Base-by-base conservation (phyloP, 1,140 invertebrate species). In the Pogonomyrmex californicus region DNA sequence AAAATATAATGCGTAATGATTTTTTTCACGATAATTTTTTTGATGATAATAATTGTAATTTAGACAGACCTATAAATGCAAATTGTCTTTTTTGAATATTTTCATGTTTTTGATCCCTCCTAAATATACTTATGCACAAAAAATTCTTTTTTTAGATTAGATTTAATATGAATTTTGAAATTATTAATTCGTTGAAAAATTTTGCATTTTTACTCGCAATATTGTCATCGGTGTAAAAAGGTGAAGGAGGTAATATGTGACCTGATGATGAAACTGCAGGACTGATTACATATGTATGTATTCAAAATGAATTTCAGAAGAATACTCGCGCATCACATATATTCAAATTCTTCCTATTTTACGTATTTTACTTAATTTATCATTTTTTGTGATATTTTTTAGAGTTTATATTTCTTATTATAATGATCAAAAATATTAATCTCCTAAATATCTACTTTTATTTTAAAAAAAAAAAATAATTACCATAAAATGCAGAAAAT, bases 241-340 rank as follows among this genome's bases (percentile, higher is more conserved):
- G 10, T 65, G 33, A 38, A 65, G 17, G 6, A 4, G 3, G n/a
- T 41, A 65, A 41, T 65, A 41, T 41, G 41, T 4, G 17, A 65
- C n/a, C 9, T 65, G 63, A 63, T 14, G 33, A 65, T 41, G n/a
- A 41, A 65, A 65, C 9, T 65, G 36, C 36, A 65, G 41, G 36
- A 41, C n/a, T 41, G 7, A 1, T 65, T 65, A 41, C 7, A 65
- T n/a, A 12, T 65, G 62, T 4, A 41, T n/a, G 36, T 7, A 65
- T 65, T 41, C 38, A 65, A 65, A 65, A 65, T 65, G 2, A 63
- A 41, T 65, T 65, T 41, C 7, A 65, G 41, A 65, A 41, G 36
- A 41, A 41, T 23, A 65, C 14, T 41, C 9, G 17, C 38, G 0
- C 41, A 65, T 65, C 7, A 65, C 17, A 65, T 5, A 65, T 1